phyloP scores from a whole-genome alignment of 2,113 vertebrate genomes.

The Macrotus californicus region DNA sequence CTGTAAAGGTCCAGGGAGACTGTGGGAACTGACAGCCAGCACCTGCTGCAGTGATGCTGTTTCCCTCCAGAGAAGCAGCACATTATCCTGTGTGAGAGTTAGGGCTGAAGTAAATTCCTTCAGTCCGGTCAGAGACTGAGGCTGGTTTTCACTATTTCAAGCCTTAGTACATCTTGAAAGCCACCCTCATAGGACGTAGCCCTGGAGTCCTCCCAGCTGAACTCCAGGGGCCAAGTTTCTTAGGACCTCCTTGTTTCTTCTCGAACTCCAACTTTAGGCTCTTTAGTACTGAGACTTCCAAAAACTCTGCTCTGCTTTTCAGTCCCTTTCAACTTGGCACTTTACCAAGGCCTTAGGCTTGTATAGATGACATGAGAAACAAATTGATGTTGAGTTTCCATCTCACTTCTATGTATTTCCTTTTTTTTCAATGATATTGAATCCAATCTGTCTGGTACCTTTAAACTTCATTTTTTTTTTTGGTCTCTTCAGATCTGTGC shows the following conservation, averaged over 20 bases:
- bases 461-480: not conserved
- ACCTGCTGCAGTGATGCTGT: not conserved
- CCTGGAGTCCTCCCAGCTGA: not conserved
- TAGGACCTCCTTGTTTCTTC: not conserved
- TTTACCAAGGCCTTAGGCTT: not conserved
- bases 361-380: not conserved
- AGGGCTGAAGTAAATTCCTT: not conserved
- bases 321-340: not conserved
- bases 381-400: not conserved
- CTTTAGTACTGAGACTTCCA: not conserved
- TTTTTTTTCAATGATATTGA: not conserved
- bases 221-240: not conserved
- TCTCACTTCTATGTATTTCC: not conserved
- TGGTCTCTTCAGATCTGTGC: not conserved
- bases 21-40: not conserved
- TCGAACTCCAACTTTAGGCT: not conserved
- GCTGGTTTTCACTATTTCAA: not conserved
- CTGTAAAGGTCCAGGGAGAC: too few relatives aligned
- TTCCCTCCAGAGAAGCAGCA: not conserved
- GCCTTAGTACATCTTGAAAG: not conserved
- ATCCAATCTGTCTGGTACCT: not conserved
- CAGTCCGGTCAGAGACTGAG: not conserved
- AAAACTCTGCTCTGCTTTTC: not conserved
- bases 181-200: rapidly evolving
- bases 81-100: not conserved